phyloP scores from a whole-genome alignment of 2,113 vertebrate species.

The Onychostruthus taczanowskii region DNA sequence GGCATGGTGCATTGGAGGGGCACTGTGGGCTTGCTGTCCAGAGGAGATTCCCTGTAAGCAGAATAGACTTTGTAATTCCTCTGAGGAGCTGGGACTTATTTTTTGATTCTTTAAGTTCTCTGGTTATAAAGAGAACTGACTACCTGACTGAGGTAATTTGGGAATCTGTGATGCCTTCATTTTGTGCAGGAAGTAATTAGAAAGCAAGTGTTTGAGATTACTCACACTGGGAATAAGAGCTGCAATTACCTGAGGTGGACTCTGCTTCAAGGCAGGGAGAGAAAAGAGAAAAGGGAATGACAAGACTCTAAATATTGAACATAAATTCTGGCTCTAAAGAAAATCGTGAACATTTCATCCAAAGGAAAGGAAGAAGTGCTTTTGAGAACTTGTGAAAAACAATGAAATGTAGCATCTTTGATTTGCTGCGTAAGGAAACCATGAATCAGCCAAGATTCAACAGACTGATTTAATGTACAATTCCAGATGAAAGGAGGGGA shows the following conservation, averaged over 20 bases:
- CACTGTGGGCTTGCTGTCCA: neutral
- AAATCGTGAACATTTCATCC: neutral
- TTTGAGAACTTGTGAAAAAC: neutral
- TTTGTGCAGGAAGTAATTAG: conserved; percentile 26
- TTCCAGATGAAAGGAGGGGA: neutral
- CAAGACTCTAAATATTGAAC: neutral
- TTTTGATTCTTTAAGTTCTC: neutral
- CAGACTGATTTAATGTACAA: conserved; percentile 25
- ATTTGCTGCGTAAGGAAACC: conserved; percentile 33
- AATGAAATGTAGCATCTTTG: conserved; percentile 16
- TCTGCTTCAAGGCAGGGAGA: neutral
- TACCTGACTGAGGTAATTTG: conserved; percentile 4
- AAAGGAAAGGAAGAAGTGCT: neutral
- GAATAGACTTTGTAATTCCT: neutral
- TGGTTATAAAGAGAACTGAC: neutral
- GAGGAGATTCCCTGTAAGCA: neutral
- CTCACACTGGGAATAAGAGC: neutral
- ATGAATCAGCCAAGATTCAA: neutral
- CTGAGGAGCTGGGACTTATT: neutral
- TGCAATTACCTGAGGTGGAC: conserved; percentile 21
- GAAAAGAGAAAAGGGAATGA: neutral
- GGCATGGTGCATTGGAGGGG: neutral
- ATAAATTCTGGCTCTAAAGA: neutral
- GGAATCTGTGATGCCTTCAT: neutral
- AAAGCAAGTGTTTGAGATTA: neutral